A percentile compares a stretch with the other conserved stretches of the same genome.
These are phyloP conservation scores for Heliothis virescens DNA, from an alignment of 1,140 invertebrate species.

Conservation along the genomic window DNA sequence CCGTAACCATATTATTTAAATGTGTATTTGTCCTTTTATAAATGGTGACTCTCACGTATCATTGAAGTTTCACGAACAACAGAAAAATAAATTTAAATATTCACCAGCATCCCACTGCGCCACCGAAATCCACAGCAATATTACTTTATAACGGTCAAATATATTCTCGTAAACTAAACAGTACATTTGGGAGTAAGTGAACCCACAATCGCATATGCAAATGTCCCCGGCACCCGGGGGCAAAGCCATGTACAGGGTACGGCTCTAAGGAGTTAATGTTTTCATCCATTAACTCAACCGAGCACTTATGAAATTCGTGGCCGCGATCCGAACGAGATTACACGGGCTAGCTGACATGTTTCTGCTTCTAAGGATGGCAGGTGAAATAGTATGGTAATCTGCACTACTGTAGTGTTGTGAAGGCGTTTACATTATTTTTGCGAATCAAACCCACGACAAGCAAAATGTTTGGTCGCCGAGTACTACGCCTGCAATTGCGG, in stretches of 20 bases:
- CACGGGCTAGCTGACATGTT: conserved; percentile 74
- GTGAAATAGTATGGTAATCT: background rate
- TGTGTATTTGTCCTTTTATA: background rate
- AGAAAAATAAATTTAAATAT: background rate
- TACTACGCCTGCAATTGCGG: too few species aligned
- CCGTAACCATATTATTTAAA: background rate
- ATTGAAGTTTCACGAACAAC: background rate
- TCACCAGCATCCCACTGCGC: too few species aligned
- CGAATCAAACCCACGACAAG: too few species aligned
- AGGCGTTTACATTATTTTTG: too few species aligned
- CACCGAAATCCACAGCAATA: background rate
- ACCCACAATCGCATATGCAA: conserved; percentile 65
- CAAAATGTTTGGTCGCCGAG: too few species aligned
- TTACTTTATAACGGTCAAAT: conserved; percentile 25
- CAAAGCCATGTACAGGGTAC: conserved; percentile 62
- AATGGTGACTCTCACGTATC: background rate
- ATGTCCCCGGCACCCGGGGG: conserved; percentile 53
- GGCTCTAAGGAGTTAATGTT: conserved; percentile 78
- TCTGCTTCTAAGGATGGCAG: conserved; percentile 72
- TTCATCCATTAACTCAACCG: conserved; percentile 81
- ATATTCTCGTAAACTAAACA: conserved; percentile 38
- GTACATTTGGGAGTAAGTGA: conserved; percentile 33
- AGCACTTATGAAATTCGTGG: conserved; percentile 83
- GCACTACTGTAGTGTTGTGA: background rate
- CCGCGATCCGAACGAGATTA: conserved; percentile 82